A percentile compares a stretch with the other conserved stretches of the same genome.
These are phyloP conservation scores for Procambarus clarkii DNA, from an alignment of 1,140 invertebrate species.

Conservation along the genomic window DNA sequence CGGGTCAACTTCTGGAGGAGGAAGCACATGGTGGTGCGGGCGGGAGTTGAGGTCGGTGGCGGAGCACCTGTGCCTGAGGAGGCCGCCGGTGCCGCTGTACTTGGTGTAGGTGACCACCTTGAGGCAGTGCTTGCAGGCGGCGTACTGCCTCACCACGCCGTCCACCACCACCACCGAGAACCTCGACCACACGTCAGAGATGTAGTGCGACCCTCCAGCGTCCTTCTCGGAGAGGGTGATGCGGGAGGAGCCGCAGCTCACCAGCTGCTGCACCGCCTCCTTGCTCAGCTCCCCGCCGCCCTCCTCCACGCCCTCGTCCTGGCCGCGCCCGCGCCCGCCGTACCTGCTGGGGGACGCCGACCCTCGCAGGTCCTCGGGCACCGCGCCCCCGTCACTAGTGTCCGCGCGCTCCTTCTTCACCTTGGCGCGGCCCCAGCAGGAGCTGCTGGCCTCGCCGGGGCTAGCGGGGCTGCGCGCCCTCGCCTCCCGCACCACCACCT, in stretches of 20 bases:
- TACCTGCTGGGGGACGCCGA: constrained; percentile 57
- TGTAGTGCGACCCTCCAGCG: constrained; percentile 66
- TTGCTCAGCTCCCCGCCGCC: constrained; percentile 60
- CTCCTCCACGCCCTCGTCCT: constrained; percentile 26
- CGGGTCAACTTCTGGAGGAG: constrained; percentile 38
- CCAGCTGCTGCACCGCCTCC: constrained; percentile 68
- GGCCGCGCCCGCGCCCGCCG: constrained; percentile 42
- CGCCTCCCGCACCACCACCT: constrained; percentile 44
- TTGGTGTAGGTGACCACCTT: constrained; percentile 72
- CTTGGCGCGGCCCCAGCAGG: constrained; percentile 49
- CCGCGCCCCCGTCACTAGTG: constrained; percentile 43
- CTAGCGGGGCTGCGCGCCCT: constrained; percentile 48
- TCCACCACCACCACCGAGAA: constrained; percentile 71
- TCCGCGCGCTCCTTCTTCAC: constrained; percentile 66
- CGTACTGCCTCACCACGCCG: constrained; percentile 62
- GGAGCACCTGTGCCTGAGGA: constrained; percentile 67
- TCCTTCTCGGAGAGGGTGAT: constrained; percentile 70
- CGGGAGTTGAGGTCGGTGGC: constrained; percentile 61
- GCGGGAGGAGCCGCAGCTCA: constrained; percentile 56
- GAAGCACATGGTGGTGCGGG: constrained; percentile 38
- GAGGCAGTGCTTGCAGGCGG: constrained; percentile 70
- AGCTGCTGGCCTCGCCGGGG: constrained; percentile 62
- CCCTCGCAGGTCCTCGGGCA: constrained; percentile 49
- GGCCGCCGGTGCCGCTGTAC: constrained; percentile 71
- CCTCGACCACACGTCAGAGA: constrained; percentile 70